Conservation (phyloP, 2,113 vertebrate species). For the Corythornis madagascariensis region DNA sequence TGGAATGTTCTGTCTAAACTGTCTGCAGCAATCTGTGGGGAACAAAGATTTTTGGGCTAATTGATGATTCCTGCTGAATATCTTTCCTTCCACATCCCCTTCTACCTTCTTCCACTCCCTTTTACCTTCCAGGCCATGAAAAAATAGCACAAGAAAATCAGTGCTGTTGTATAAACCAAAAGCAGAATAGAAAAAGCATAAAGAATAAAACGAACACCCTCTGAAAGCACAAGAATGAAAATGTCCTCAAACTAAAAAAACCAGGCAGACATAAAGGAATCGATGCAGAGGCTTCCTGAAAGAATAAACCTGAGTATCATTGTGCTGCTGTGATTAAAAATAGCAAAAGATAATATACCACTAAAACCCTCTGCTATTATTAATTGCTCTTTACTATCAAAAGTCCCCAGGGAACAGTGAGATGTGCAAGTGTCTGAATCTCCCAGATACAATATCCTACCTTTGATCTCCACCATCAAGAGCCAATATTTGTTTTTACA, state of each 20-base stretch:
- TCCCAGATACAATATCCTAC: neutral
- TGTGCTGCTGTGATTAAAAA: conserved; percentile 8
- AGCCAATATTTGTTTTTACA: neutral
- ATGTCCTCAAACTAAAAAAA: neutral
- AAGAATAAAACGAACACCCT: neutral
- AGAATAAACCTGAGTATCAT: neutral
- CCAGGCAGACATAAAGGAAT: neutral
- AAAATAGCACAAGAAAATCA: neutral
- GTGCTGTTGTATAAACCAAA: neutral
- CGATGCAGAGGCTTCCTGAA: neutral
- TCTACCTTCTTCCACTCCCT: neutral
- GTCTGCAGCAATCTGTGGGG: neutral
- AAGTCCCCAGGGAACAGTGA: neutral
- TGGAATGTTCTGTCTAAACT: neutral
- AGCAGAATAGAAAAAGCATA: neutral
- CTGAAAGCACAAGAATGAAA: neutral
- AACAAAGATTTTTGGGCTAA: neutral
- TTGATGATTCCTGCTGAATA: neutral
- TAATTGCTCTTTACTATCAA: conserved; percentile 42
- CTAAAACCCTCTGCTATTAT: neutral
- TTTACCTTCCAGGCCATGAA: neutral
- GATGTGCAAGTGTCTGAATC: neutral
- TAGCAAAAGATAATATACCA: neutral
- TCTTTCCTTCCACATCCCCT: neutral
- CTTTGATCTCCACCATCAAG: neutral